Conservation (phyloP, 2,113 vertebrate species). For the Ahaetulla prasina region DNA sequence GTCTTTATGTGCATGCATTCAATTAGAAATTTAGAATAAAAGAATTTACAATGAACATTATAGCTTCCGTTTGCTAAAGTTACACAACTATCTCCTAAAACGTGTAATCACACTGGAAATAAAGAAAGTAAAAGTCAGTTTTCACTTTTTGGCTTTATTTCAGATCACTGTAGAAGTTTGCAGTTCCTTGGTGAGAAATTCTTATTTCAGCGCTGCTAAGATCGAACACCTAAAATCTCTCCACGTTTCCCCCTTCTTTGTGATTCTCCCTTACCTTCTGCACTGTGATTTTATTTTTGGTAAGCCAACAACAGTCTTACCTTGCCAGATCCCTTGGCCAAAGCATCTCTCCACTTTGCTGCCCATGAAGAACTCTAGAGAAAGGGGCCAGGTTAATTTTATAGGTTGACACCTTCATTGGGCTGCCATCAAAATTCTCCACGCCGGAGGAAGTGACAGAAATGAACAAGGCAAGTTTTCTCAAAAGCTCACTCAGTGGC, state of each 20-base stretch:
- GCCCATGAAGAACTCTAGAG: constrained; percentile 61
- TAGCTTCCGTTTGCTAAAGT: not conserved
- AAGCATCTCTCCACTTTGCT: constrained; percentile 64
- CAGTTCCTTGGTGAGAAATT: rapidly evolving
- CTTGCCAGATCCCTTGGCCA: constrained; percentile 66
- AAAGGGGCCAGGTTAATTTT: constrained; percentile 69
- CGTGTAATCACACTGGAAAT: not conserved
- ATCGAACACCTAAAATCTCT: not conserved
- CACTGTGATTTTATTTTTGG: not conserved
- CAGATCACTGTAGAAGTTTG: not conserved
- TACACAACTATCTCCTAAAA: not conserved
- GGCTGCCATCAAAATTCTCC: constrained; percentile 51
- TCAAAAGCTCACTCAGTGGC: constrained; percentile 50
- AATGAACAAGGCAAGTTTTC: constrained; percentile 35
- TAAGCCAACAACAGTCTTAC: constrained; percentile 61
- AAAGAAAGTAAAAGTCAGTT: not conserved
- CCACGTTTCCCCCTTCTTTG: not conserved
- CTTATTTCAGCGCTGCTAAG: not conserved
- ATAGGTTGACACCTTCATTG: constrained; percentile 67
- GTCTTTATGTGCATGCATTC: rapidly evolving
- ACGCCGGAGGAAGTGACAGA: constrained; percentile 11
- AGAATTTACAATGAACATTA: not conserved
- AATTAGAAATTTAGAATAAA: not conserved
- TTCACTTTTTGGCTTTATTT: rapidly evolving
- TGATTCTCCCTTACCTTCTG: not conserved